Percentiles rank a stretch among this genome's conserved stretches.
phyloP scores from a whole-genome alignment of 2,797 vertebrate genomes.

The Paguma larvata region DNA sequence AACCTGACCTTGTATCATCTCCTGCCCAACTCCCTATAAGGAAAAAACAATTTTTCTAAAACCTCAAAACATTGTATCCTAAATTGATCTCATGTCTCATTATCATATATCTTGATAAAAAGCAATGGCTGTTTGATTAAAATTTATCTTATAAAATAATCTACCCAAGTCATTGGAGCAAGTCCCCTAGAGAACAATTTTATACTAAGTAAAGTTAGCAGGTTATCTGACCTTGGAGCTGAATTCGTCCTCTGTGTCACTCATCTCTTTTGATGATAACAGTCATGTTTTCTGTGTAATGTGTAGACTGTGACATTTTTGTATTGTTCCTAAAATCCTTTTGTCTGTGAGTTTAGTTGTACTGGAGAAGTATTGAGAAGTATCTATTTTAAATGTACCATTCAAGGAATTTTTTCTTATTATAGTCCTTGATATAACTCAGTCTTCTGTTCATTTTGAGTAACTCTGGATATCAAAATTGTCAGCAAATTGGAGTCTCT shows the following conservation, averaged over 20 bases:
- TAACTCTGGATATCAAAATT: not conserved
- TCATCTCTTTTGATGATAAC: not conserved
- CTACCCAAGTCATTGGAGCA: not conserved
- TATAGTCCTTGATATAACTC: not conserved
- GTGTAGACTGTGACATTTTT: not conserved
- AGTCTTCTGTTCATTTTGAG: slow-evolving; percentile 17
- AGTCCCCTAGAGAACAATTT: slow-evolving; percentile 13
- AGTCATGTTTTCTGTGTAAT: not conserved
- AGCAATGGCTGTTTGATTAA: slow-evolving; percentile 55
- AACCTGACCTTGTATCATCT: slow-evolving; percentile 31
- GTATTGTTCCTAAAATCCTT: not conserved
- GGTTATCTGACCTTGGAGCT: slow-evolving; percentile 48
- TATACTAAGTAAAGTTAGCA: slow-evolving; percentile 18
- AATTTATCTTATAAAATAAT: slow-evolving; percentile 67
- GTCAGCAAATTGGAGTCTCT: slow-evolving; percentile 6
- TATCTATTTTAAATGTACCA: not conserved
- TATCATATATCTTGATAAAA: slow-evolving; percentile 56
- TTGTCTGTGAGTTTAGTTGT: not conserved
- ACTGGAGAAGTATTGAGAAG: not conserved
- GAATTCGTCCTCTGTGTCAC: slow-evolving; percentile 16
- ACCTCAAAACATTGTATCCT: slow-evolving; percentile 17
- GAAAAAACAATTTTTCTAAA: not conserved
- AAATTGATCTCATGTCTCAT: slow-evolving; percentile 1
- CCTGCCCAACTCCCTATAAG: not conserved
- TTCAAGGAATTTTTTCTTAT: not conserved